Evolutionary conservation across 2,888 invertebrate species (phyloP), one percentile per base, ranked within the genome.

Genomic region (Cremastinae sp.): DNA sequence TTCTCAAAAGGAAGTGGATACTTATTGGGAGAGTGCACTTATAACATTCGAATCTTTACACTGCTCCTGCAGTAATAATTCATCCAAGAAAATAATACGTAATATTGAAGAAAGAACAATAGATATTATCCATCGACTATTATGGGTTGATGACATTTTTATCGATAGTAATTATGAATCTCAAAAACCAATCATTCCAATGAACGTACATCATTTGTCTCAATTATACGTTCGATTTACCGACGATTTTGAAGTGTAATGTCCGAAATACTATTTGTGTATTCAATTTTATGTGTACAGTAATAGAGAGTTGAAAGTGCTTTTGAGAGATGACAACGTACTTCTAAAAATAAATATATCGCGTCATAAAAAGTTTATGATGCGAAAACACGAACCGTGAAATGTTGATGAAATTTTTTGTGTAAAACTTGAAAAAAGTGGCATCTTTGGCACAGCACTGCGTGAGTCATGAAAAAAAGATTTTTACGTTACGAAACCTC

Each of bases 41-140:
- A n/a, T 41, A 35, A 22, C 49, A 16, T 18, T 41, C 49, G 39
- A 18, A 22, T 39, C 22, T 41, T 1, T 14, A 39, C 10, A 49
- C 16, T 16, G n/a, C 49, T n/a, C 22, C n/a, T n/a, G n/a, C n/a
- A n/a, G n/a, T n/a, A n/a, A n/a, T n/a, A n/a, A n/a, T n/a, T 41
- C 16, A 5, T 1, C 16, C 12, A 51, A 41, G 12, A 37, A n/a
- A 69, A 45, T 10, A 47, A 45, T 56, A 2, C 14, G 1, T 14
- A 10, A 18, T 47, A 12, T 18, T 10, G 41, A 37, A 56, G 8
- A 28, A 66, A 14, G n/a, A 43, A 12, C 22, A 14, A 20, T 16
- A 55, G 14, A 10, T 35, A 56, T 28, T 9, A 51, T 22, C 37
- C 2, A 8, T 53, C n/a, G 9, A n/a, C 18, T 68, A 45, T 41